phyloP scores from a whole-genome alignment of 1,140 invertebrate species.

The Druon quercuslanigerum region DNA sequence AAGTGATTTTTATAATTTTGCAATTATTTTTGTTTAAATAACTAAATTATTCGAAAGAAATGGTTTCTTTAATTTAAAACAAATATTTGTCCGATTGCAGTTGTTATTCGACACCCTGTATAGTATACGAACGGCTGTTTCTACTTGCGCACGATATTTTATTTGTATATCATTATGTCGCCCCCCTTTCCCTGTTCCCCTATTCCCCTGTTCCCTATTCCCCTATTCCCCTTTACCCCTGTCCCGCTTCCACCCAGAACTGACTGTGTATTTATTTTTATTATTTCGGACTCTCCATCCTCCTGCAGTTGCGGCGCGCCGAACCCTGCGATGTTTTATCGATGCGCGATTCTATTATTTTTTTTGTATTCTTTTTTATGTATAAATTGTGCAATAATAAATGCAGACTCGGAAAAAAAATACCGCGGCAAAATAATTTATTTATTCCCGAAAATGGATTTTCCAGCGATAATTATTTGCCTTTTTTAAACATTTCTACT shows the following conservation, averaged over 20 bases:
- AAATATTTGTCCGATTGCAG: neutral
- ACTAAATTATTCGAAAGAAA: no score
- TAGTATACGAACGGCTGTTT: slow-evolving; percentile 48
- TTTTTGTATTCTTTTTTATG: slow-evolving; percentile 36
- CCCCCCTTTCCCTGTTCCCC: slow-evolving; percentile 48
- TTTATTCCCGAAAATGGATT: neutral
- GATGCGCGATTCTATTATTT: slow-evolving; percentile 16
- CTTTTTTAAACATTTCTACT: neutral
- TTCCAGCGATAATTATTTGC: neutral
- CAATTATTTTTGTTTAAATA: no score
- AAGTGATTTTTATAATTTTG: no score
- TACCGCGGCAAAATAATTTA: neutral
- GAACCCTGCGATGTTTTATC: slow-evolving; percentile 18
- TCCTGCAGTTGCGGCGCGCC: slow-evolving; percentile 35
- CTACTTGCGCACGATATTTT: slow-evolving; percentile 54
- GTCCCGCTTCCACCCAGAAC: slow-evolving; percentile 41
- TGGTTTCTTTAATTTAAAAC: neutral
- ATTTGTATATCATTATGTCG: slow-evolving; percentile 65
- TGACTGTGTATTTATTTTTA: slow-evolving; percentile 67
- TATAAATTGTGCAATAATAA: slow-evolving; percentile 36
- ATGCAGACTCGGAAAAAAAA: slow-evolving; percentile 11
- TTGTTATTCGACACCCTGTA: slow-evolving; percentile 48
- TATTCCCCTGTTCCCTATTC: slow-evolving; percentile 52
- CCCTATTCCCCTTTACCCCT: slow-evolving; percentile 48
- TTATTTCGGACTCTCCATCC: slow-evolving; percentile 61